Percentiles rank a stretch among this genome's conserved stretches.
Evolutionary conservation across 2,113 vertebrate genomes (phyloP).

Genomic region (Ammodytes marinus): DNA sequence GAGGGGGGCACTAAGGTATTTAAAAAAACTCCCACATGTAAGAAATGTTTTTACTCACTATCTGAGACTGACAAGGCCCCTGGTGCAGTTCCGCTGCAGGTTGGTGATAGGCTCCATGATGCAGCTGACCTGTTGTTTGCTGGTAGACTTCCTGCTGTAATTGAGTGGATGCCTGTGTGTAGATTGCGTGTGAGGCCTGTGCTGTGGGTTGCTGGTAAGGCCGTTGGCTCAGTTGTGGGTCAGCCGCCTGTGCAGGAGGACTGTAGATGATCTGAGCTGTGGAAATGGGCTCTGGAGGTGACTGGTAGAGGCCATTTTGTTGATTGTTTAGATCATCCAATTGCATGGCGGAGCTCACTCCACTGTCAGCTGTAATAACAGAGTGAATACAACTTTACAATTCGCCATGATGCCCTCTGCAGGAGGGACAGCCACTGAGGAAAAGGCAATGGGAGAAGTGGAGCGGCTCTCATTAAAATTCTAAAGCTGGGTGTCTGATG

Average conservation of each 20-base stretch:
- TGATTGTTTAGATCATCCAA: slow-evolving; percentile 91
- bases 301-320: slow-evolving; percentile 90
- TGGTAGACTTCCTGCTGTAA: slow-evolving; percentile 74
- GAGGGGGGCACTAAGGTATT: slow-evolving; percentile 4
- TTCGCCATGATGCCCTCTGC: slow-evolving; percentile 8
- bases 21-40: slow-evolving; percentile 9
- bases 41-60: slow-evolving; percentile 73
- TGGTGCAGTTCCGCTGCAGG: slow-evolving; percentile 72
- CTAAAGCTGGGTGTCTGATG: slow-evolving; percentile 39
- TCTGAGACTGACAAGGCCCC: slow-evolving; percentile 79
- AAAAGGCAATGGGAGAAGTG: slow-evolving; percentile 3
- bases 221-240: slow-evolving; percentile 74
- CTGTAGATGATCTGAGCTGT: slow-evolving; percentile 80
- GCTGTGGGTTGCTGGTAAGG: slow-evolving; percentile 78
- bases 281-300: slow-evolving; percentile 83
- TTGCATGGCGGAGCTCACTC: slow-evolving; percentile 87
- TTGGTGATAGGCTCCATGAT: slow-evolving; percentile 68
- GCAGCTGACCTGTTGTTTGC: slow-evolving; percentile 66
- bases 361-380: slow-evolving; percentile 90
- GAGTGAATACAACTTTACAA: slow-evolving; percentile 45
- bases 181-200: slow-evolving; percentile 78
- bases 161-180: slow-evolving; percentile 79
- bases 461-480: slow-evolving; percentile 47
- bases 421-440: slow-evolving; percentile 33
- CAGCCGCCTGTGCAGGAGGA: slow-evolving; percentile 78